Conservation (phyloP, 1,140 invertebrate species). For the Thaumetopoea pityocampa region DNA sequence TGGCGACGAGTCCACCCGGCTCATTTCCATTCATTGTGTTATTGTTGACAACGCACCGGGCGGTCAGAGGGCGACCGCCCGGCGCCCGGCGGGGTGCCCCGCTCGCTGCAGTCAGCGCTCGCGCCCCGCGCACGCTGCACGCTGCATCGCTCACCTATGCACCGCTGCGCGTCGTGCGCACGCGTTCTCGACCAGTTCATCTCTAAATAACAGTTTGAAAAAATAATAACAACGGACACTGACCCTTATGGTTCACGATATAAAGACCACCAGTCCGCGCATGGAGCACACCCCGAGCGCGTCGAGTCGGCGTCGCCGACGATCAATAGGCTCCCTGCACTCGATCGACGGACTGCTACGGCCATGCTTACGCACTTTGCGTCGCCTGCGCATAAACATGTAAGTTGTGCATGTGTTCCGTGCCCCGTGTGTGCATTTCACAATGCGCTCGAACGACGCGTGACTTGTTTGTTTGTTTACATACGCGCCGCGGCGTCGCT, state of each 20-base stretch:
- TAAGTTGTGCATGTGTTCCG: slow-evolving; percentile 60
- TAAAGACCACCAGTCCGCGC: slow-evolving; percentile 4
- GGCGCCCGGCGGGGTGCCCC: slow-evolving; percentile 35
- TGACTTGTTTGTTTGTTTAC: slow-evolving; percentile 56
- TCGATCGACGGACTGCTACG: slow-evolving; percentile 27
- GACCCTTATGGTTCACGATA: slow-evolving; percentile 3
- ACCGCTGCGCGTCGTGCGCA: slow-evolving; percentile 26
- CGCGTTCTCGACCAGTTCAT: slow-evolving; percentile 15
- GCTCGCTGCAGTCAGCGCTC: slow-evolving; percentile 57
- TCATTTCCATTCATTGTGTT: slow-evolving; percentile 67
- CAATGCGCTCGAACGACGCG: slow-evolving; percentile 36
- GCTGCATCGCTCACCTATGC: slow-evolving; percentile 32
- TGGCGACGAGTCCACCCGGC: slow-evolving; percentile 26
- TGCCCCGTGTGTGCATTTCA: slow-evolving; percentile 41
- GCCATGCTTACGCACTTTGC: slow-evolving; percentile 37
- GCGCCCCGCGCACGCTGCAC: slow-evolving; percentile 66
- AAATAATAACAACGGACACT: not conserved
- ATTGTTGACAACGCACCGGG: slow-evolving; percentile 58
- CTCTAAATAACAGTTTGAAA: slow-evolving; percentile 11
- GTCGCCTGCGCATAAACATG: slow-evolving; percentile 37
- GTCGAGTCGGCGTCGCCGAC: slow-evolving; percentile 12
- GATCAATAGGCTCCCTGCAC: slow-evolving; percentile 15
- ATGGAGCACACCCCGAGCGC: not conserved
- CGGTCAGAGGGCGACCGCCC: slow-evolving; percentile 41
- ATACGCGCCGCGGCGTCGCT: slow-evolving; percentile 26